Base-by-base conservation (phyloP, 2,888 invertebrate species). In the Lucinisca nassula region DNA sequence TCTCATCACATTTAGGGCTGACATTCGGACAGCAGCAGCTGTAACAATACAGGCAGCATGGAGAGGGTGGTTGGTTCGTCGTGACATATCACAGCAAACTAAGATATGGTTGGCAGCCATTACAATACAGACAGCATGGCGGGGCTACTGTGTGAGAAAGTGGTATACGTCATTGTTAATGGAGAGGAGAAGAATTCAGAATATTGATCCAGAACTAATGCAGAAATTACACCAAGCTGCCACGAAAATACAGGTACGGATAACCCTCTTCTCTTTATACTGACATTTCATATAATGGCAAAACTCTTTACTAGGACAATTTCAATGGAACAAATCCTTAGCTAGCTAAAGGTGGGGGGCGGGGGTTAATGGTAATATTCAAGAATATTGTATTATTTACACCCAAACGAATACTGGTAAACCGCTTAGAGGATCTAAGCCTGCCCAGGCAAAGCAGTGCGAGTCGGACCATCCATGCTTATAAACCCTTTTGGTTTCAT, bases 201-300 rank as follows among this genome's bases (percentile, higher is more conserved):
- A 72, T n/a, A 58, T 89, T 45, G 90, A 92, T 61, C 82, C 90
- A 24, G 84, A 78, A 14, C 76, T 92, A 24, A 51, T 92, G 35
- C 80, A 87, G 72, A 87, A 91, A 51, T 70, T 90, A 38, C 87
- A 93, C 79, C 70, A 45, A 45, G 93, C 93, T 17, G 94, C 94
- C n/a, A 91, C 89, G 4, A 92, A 79, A 72, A 94, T 94, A 75
- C 94, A 94, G 92, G 94, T 92, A 77, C 8, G 27, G 40, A n/a
- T n/a, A n/a, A n/a, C n/a, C n/a, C n/a, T n/a, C n/a, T n/a, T n/a
- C n/a, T n/a, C n/a, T n/a, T n/a, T n/a, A n/a, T n/a, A n/a, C n/a
- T n/a, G n/a, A n/a, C n/a, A n/a, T n/a, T n/a, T n/a, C n/a, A n/a
- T n/a, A n/a, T n/a, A n/a, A n/a, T n/a, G n/a, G n/a, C n/a, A n/a